Base-by-base conservation (phyloP, 2,888 invertebrate genomes). In the Polydrusus pterygomalis region DNA sequence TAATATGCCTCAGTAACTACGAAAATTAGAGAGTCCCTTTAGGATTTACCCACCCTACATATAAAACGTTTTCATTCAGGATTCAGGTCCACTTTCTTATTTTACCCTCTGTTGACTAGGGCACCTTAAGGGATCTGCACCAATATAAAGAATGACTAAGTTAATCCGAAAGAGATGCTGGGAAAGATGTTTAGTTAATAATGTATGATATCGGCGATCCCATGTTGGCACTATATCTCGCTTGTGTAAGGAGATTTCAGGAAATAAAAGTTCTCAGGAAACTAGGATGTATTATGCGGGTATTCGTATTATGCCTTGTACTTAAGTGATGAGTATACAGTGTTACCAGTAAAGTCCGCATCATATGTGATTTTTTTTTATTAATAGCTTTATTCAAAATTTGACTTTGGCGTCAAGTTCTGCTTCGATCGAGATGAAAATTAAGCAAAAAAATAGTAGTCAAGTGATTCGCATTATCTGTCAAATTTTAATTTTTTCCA, bases 131-230 rank as follows among this genome's bases (percentile, higher is more conserved):
- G 58, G 67, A 74, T 74, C 68, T 43, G 62, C 62, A 49, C 51
- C 40, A 63, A 47, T n/a, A 34, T 71, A 75, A 75, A 75, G 75
- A 71, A 75, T 67, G 71, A 51, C 71, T 68, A 71, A 71, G 67
- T 75, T 75, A 75, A 75, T 75, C 75, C 60, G 68, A 20, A 58
- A 20, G 71, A 71, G 58, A 67, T 71, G 67, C 75, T 49, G 71
- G 68, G 58, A 62, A 68, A 72, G 75, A 71, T 75, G 68, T 76
- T 73, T 76, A 70, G 69, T 76, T 73, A 76, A 76, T 76, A 76
- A 76, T 76, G 76, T 76, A 76, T 76, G 76, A 73, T 76, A 72
- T 72, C 69, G 70, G 72, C 60, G 72, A 68, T 76, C 69, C 69
- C 71, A 34, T 20, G 72, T 72, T 69, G 69, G 56, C 76, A 63